phyloP scores from a whole-genome alignment of 2,113 vertebrate genomes.

The Cheirogaleus medius region DNA sequence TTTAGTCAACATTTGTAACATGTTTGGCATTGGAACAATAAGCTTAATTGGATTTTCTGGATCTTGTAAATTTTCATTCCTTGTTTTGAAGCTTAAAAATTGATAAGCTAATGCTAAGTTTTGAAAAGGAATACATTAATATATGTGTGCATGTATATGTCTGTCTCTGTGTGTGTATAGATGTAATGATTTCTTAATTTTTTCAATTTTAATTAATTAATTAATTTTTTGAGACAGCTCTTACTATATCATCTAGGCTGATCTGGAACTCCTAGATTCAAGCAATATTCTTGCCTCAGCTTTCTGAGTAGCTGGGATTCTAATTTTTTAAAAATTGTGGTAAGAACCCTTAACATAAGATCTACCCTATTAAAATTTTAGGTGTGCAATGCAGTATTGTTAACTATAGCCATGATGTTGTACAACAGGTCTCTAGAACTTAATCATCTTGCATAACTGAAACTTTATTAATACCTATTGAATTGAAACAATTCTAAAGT shows the following conservation, averaged over 20 bases:
- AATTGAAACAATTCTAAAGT: not conserved
- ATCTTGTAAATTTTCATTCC: not conserved
- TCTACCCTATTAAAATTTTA: not conserved
- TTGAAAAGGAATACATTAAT: not conserved
- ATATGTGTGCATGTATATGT: not conserved
- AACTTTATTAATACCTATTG: not conserved
- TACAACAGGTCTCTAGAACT: not conserved
- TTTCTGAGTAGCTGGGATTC: too few species aligned
- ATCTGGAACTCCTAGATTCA: too few species aligned
- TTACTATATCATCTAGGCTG: too few species aligned
- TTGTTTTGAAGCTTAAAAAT: slow-evolving; percentile 6
- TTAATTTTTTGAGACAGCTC: too few species aligned
- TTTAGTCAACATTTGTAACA: not conserved
- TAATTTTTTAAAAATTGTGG: not conserved
- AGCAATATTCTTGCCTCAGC: too few species aligned
- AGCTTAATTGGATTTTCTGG: not conserved
- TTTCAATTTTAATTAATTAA: not conserved
- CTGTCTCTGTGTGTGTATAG: not conserved
- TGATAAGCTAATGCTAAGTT: not conserved
- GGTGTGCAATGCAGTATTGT: not conserved
- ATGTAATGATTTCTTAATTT: not conserved
- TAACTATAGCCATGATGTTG: not conserved
- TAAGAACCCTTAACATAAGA: not conserved
- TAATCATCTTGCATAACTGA: not conserved
- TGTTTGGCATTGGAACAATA: not conserved